phyloP scores from a whole-genome alignment of 2,888 invertebrate genomes.

The Amorpha juglandis region DNA sequence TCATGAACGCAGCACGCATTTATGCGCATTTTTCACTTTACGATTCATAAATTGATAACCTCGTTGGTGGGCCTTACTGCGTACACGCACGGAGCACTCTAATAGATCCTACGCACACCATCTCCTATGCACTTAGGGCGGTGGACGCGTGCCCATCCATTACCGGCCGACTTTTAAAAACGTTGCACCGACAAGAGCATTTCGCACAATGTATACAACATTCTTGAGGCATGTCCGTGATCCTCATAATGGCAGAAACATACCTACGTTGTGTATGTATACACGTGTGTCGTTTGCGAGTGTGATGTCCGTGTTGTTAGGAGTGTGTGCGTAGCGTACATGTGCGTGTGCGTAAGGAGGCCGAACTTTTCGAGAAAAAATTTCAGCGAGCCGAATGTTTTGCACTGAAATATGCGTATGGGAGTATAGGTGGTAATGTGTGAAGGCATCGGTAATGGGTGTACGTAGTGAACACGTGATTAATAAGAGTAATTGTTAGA shows the following conservation, averaged over 20 bases:
- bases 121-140: slow-evolving; percentile 33
- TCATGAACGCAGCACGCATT: slow-evolving; percentile 47
- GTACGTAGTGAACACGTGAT: slow-evolving; percentile 28
- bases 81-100: slow-evolving; percentile 42
- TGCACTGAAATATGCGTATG: not conserved
- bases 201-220: slow-evolving; percentile 53
- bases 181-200: slow-evolving; percentile 33
- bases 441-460: slow-evolving; percentile 25
- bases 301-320: slow-evolving; percentile 42
- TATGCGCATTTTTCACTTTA: slow-evolving; percentile 63
- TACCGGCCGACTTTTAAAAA: slow-evolving; percentile 30
- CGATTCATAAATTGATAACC: slow-evolving; percentile 76
- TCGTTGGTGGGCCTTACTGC: slow-evolving; percentile 47
- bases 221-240: slow-evolving; percentile 49
- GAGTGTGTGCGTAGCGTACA: slow-evolving; percentile 41
- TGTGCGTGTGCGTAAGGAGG: slow-evolving; percentile 54
- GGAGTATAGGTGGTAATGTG: not conserved
- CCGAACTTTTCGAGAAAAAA: slow-evolving; percentile 58
- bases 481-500: slow-evolving; percentile 29
- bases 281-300: slow-evolving; percentile 32
- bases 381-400: slow-evolving; percentile 44
- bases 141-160: slow-evolving; percentile 34
- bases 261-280: slow-evolving; percentile 47
- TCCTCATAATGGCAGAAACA: slow-evolving; percentile 52
- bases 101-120: slow-evolving; percentile 48